These are phyloP conservation scores for Channallabes apus DNA, from an alignment of 2,797 vertebrate genomes.

Conservation along the genomic window DNA sequence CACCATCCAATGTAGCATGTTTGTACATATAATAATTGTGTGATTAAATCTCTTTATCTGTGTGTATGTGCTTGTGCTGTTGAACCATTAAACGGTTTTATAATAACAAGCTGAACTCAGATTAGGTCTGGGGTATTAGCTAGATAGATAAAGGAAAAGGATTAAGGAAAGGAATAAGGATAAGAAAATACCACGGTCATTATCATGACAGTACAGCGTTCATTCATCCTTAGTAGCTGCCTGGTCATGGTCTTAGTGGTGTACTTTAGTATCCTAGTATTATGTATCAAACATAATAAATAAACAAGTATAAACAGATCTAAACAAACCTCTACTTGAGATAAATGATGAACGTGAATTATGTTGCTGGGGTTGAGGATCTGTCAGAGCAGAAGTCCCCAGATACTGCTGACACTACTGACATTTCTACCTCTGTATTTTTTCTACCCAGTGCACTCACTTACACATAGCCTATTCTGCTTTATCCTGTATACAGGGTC, in stretches of 20 bases:
- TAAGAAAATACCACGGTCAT: neutral
- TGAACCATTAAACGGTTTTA: conserved; percentile 26
- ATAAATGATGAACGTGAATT: neutral
- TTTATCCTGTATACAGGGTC: no score
- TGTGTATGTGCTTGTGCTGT: conserved; percentile 25
- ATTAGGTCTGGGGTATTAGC: conserved; percentile 45
- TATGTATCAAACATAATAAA: neutral
- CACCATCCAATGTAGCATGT: neutral
- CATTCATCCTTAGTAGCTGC: neutral
- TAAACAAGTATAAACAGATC: neutral
- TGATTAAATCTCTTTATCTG: conserved; percentile 24
- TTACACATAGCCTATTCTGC: no score
- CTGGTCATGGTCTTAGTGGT: neutral
- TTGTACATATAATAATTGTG: neutral
- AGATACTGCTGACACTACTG: neutral
- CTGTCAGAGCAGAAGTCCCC: neutral
- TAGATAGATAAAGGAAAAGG: conserved; percentile 18
- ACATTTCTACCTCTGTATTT: neutral
- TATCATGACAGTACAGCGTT: neutral
- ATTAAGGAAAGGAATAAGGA: neutral
- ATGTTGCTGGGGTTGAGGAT: neutral
- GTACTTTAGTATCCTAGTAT: neutral
- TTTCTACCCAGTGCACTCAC: no score
- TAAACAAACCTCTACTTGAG: neutral
- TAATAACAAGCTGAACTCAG: conserved; percentile 35